Percentiles rank a stretch among this genome's conserved stretches.
Evolutionary conservation across 2,113 vertebrate genomes (phyloP).

Genomic region (Myrmecobius fasciatus): DNA sequence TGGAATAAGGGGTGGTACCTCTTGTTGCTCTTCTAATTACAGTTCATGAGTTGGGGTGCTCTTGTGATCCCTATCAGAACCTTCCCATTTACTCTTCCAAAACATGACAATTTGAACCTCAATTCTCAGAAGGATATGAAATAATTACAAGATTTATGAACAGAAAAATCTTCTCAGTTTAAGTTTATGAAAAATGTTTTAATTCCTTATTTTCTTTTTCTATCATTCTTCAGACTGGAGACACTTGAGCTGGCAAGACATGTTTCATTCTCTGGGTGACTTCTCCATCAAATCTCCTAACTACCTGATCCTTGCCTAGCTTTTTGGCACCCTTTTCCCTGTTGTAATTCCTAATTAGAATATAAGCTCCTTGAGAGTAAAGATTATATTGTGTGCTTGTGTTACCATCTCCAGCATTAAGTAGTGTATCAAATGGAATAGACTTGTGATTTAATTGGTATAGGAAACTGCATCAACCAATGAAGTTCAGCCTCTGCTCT

Average conservation of each 20-base stretch:
- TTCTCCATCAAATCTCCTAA: not conserved
- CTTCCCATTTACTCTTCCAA: slow-evolving; percentile 13
- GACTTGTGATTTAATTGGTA: not conserved
- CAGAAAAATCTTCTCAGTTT: slow-evolving; percentile 25
- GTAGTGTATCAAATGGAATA: not conserved
- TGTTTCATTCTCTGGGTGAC: not conserved
- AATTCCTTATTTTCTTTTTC: not conserved
- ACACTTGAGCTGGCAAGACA: not conserved
- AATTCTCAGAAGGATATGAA: slow-evolving; percentile 18
- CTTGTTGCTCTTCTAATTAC: slow-evolving; percentile 52
- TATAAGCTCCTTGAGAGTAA: not conserved
- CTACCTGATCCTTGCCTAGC: not conserved
- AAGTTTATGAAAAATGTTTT: slow-evolving; percentile 30
- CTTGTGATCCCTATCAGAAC: not conserved
- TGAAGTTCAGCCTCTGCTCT: not conserved
- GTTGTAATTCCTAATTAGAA: not conserved
- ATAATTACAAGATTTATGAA: slow-evolving; percentile 48
- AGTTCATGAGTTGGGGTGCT: slow-evolving; percentile 3
- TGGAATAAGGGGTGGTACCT: slow-evolving; percentile 68
- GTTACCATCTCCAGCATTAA: not conserved
- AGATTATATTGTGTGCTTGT: not conserved
- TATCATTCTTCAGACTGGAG: not conserved
- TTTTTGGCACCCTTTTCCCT: not conserved
- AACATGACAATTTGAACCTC: slow-evolving; percentile 35
- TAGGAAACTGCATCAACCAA: not conserved